Percentiles rank a stretch among this genome's conserved stretches.
These are phyloP conservation scores for Strongylocentrotus purpuratus DNA, from an alignment of 35 echinoderm and acorn worm genomes.

Conservation along the genomic window DNA sequence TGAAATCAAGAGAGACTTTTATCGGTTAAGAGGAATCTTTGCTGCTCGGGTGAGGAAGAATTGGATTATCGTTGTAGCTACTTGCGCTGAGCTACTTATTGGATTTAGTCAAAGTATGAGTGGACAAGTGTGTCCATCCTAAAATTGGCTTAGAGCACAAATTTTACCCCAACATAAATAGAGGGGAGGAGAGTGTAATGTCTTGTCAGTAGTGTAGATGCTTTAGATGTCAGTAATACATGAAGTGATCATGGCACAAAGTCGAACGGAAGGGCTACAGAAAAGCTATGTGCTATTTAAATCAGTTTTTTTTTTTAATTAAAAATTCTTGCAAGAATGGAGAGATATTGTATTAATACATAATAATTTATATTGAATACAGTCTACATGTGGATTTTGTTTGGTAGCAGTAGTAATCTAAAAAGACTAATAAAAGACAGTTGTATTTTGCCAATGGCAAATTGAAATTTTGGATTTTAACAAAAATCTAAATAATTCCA, in stretches of 20 bases:
- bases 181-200: neutral
- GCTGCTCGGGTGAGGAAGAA: neutral
- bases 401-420: too few species aligned
- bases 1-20: neutral
- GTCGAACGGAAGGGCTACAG: neutral
- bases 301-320: too few species aligned
- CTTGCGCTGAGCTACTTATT: neutral
- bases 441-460: too few species aligned
- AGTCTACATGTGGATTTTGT: too few species aligned
- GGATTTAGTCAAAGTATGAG: neutral
- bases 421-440: too few species aligned
- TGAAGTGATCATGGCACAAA: neutral
- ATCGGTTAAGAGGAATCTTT: neutral
- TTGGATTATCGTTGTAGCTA: conserved; percentile 3
- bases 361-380: too few species aligned
- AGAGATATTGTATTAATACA: too few species aligned
- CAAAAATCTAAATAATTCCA: too few species aligned
- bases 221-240: neutral
- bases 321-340: too few species aligned
- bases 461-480: too few species aligned
- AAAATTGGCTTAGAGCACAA: neutral
- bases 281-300: neutral
- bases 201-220: neutral
- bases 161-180: neutral
- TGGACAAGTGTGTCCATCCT: neutral